Percentiles rank a stretch among this genome's conserved stretches.
Conservation (phyloP, 1,140 invertebrate genomes). For the Drosophila pallidifrons region DNA sequence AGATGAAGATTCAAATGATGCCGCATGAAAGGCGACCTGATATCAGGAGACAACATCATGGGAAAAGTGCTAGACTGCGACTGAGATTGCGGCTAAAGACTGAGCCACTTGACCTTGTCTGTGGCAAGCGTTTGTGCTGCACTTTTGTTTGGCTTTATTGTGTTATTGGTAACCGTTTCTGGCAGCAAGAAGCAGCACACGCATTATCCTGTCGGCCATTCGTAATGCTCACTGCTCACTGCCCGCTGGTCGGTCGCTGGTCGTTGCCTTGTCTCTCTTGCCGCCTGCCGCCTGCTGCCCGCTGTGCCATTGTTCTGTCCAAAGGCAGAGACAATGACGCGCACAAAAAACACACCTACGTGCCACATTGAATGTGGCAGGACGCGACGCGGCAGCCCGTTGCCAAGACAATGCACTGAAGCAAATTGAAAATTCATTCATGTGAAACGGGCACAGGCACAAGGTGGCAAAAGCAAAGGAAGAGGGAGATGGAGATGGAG, state of each 20-base stretch:
- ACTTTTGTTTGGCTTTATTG: conserved; percentile 31
- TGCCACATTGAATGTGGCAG: conserved; percentile 76
- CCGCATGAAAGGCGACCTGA: conserved; percentile 1
- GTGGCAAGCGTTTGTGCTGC: conserved; percentile 41
- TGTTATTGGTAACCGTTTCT: conserved; percentile 26
- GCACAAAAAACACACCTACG: conserved; percentile 73
- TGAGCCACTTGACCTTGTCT: conserved; percentile 53
- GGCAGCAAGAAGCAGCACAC: conserved; percentile 19
- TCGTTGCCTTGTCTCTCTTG: conserved; percentile 19
- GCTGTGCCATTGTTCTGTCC: conserved; percentile 50
- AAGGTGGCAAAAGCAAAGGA: conserved; percentile 32
- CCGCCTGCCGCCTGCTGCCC: conserved; percentile 31
- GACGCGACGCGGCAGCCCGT: conserved; percentile 71
- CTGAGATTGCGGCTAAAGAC: background rate
- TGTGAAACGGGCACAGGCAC: conserved; percentile 64
- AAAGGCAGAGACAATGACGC: conserved; percentile 73
- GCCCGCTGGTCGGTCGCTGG: conserved; percentile 11
- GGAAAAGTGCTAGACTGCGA: conserved; percentile 45
- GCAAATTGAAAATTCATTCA: conserved; percentile 84
- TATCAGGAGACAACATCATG: conserved; percentile 14
- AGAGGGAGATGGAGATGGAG: background rate
- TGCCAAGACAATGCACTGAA: conserved; percentile 80
- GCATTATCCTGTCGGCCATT: conserved; percentile 51
- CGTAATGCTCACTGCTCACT: conserved; percentile 41
- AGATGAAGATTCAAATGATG: conserved; percentile 29